Percentiles rank a stretch among this genome's conserved stretches.
These are phyloP conservation scores for Myiotriccus ornatus DNA, from an alignment of 2,797 vertebrate genomes.

Conservation along the genomic window DNA sequence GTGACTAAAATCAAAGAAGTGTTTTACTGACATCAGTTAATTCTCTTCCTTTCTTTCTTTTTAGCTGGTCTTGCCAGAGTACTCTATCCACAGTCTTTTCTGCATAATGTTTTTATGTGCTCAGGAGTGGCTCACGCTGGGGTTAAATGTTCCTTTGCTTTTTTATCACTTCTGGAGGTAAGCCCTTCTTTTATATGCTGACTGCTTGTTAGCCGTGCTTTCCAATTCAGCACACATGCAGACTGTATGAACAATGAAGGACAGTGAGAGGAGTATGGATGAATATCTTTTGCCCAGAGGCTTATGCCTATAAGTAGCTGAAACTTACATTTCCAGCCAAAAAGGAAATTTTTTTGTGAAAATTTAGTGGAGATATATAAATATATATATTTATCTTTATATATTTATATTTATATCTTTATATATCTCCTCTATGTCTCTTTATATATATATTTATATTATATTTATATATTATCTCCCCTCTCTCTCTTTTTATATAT, in stretches of 20 bases:
- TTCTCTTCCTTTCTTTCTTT: slow-evolving; percentile 43
- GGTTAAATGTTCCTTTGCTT: slow-evolving; percentile 92
- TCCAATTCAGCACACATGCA: not conserved
- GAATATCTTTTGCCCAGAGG: not conserved
- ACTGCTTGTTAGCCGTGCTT: not conserved
- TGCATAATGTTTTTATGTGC: slow-evolving; percentile 98
- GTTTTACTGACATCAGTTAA: not conserved
- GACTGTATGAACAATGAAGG: not conserved
- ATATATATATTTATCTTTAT: too few relatives aligned
- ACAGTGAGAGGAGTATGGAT: not conserved
- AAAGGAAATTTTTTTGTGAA: not conserved
- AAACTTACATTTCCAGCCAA: not conserved
- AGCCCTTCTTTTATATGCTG: slow-evolving; percentile 39
- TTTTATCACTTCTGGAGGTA: slow-evolving; percentile 99
- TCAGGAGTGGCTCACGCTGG: slow-evolving; percentile 95
- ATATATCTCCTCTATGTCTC: too few relatives aligned
- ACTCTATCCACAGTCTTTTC: slow-evolving; percentile 96
- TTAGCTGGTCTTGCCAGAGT: slow-evolving; percentile 94
- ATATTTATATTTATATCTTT: not conserved
- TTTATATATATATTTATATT: not conserved
- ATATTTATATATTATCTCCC: not conserved
- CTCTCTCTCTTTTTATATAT: too few relatives aligned
- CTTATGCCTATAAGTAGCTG: not conserved
- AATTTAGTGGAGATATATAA: not conserved
- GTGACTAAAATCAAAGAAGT: not conserved